Percentiles rank a stretch among this genome's conserved stretches.
Conservation (phyloP, 2,888 invertebrate species). For the Epiblema foenella region DNA sequence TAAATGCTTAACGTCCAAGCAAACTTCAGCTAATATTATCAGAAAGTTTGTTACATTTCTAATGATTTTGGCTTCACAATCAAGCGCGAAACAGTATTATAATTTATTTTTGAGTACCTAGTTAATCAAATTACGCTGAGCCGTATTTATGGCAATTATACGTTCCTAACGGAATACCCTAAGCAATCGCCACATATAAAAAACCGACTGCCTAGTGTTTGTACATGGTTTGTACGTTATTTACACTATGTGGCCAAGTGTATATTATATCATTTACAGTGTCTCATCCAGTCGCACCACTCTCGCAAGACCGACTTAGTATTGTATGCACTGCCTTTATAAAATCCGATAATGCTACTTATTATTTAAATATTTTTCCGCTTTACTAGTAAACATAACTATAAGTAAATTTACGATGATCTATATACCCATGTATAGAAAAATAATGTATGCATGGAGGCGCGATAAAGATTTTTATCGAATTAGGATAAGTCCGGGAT, state of each 20-base stretch:
- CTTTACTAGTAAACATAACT: neutral
- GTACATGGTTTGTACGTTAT: slow-evolving; percentile 47
- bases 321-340: slow-evolving; percentile 27
- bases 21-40: slow-evolving; percentile 36
- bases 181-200: slow-evolving; percentile 49
- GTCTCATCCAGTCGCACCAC: slow-evolving; percentile 44
- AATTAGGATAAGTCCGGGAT: slow-evolving; percentile 1
- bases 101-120: slow-evolving; percentile 35
- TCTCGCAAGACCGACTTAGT: slow-evolving; percentile 34
- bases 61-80: slow-evolving; percentile 44
- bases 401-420: neutral
- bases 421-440: neutral
- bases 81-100: slow-evolving; percentile 45
- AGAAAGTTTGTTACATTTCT: slow-evolving; percentile 43
- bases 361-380: neutral
- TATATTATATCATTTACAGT: slow-evolving; percentile 58
- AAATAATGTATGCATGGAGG: neutral
- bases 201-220: slow-evolving; percentile 53
- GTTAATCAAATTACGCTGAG: slow-evolving; percentile 49
- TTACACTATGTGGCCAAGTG: slow-evolving; percentile 59
- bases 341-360: neutral
- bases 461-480: neutral
- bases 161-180: slow-evolving; percentile 49
- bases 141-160: slow-evolving; percentile 48
- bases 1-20: slow-evolving; percentile 39